Evolutionary conservation across 2,113 vertebrate species (phyloP).

Genomic region (Hemibagrus wyckioides): DNA sequence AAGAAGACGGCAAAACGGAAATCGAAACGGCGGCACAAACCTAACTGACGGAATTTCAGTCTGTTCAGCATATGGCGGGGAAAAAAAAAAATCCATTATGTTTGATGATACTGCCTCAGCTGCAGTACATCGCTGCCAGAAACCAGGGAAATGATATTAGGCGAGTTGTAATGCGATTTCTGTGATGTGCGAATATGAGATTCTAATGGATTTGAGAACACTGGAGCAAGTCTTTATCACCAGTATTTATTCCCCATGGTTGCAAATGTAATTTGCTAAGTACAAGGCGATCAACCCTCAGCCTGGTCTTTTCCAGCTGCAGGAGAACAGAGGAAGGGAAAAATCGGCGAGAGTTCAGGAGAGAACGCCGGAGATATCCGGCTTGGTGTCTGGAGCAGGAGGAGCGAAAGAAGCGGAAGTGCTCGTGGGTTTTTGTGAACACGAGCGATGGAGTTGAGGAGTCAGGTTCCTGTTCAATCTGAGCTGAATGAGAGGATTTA

Average conservation of each 20-base stretch:
- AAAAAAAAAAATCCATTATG: conserved; percentile 77
- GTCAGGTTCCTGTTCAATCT: conserved; percentile 26
- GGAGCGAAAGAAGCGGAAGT: conserved; percentile 18
- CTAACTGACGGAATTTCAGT: conserved; percentile 57
- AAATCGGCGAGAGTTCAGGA: conserved; percentile 53
- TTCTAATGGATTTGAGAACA: conserved; percentile 80
- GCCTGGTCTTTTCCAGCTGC: conserved; percentile 52
- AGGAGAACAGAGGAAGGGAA: conserved; percentile 4
- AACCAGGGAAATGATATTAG: conserved; percentile 76
- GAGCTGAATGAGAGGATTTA: conserved; percentile 33
- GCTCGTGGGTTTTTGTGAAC: conserved; percentile 25
- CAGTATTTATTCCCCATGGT: conserved; percentile 77
- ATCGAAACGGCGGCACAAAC: conserved; percentile 36
- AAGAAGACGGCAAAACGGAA: conserved; percentile 38
- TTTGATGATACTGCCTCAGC: conserved; percentile 74
- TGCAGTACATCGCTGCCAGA: conserved; percentile 60
- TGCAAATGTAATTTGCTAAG: conserved; percentile 77
- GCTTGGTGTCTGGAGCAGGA: conserved; percentile 20
- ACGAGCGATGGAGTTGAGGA: conserved; percentile 30
- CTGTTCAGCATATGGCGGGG: conserved; percentile 57
- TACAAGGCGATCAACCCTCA: conserved; percentile 66
- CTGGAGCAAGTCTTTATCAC: conserved; percentile 76
- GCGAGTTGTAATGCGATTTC: conserved; percentile 76
- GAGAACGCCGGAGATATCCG: conserved; percentile 35
- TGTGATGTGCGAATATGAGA: conserved; percentile 79